Evolutionary conservation across 2,797 vertebrate genomes (phyloP).

Genomic region (Calcarius lapponicus): DNA sequence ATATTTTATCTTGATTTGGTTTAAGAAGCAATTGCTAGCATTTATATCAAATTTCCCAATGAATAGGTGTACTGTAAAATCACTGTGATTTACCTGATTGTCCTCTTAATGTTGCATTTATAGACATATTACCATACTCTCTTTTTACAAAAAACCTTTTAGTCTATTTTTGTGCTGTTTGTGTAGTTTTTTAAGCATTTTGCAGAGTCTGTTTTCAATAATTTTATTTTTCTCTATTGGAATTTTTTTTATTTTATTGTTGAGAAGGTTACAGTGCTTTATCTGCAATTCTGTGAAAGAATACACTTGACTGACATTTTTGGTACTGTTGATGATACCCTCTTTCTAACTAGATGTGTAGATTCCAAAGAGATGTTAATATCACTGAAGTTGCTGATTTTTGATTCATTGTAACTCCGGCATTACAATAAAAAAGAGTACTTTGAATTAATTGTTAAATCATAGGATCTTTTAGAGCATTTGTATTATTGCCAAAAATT

Average conservation of each 20-base stretch:
- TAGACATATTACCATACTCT: not conserved
- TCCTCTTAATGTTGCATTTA: not conserved
- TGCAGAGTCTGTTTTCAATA: not conserved
- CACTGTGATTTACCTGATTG: not conserved
- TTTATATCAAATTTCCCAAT: not conserved
- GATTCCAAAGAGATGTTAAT: not conserved
- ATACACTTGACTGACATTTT: not conserved
- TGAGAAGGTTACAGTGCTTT: not conserved
- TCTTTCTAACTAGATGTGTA: not conserved
- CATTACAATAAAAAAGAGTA: not conserved
- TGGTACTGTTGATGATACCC: not conserved
- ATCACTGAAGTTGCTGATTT: not conserved
- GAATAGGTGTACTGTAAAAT: not conserved
- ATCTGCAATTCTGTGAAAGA: not conserved
- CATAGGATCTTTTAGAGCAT: not conserved
- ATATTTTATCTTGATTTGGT: not conserved
- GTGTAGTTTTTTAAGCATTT: not conserved
- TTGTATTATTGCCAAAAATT: not conserved
- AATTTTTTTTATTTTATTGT: not conserved
- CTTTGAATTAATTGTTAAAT: not conserved
- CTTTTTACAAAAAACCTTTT: not conserved
- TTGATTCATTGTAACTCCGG: not conserved
- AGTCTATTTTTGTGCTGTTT: not conserved
- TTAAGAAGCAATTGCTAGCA: not conserved
- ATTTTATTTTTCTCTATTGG: not conserved